Base-by-base conservation (phyloP, 2,797 vertebrate species). In the Percopsis omiscomaycus region DNA sequence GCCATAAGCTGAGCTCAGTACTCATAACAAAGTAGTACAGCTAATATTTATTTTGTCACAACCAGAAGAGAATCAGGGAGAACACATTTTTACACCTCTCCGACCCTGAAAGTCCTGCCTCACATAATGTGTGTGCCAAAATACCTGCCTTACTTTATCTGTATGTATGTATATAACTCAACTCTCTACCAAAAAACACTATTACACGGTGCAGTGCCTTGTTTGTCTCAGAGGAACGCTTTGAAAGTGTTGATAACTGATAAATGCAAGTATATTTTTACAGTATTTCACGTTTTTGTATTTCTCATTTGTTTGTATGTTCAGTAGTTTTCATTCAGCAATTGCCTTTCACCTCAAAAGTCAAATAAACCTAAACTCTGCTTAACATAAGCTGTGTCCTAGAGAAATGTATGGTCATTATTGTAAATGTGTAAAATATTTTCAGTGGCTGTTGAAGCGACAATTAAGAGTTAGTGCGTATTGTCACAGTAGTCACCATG, bases 191-290 rank as follows among this genome's bases (percentile, higher is more conserved):
- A 89, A 88, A 84, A 81, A 61, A 51, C 61, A 58, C 68, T 56
- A 71, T 70, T 48, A 79, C 82, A 84, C 63, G 74, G 80, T 73
- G 64, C 80, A 83, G 91, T 91, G 90, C 89, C 91, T 92, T 92
- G 71, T 75, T 59, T 45, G 67, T 87, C 84, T 88, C 81, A 85
- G 84, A 87, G 79, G 78, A 87, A 88, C 80, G 69, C 57, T 76
- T 76, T 83, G 77, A 64, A 49, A 74, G 71, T 69, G 66, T 59
- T 64, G 75, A 53, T 59, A 76, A 79, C 77, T 65, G 61, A 71
- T 47, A 69, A 85, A 89, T 81, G 69, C 78, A 84, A 79, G 80
- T 86, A 75, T 88, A 90, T 86, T 89, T 91, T 79, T 86, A 87
- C 73, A 83, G 77, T 79, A 58, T 77, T 74, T 60, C 37, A 58